A percentile compares a stretch with the other conserved stretches of the same genome.
Evolutionary conservation across 1,140 invertebrate genomes (phyloP).

Genomic region (Cotesia glomerata): DNA sequence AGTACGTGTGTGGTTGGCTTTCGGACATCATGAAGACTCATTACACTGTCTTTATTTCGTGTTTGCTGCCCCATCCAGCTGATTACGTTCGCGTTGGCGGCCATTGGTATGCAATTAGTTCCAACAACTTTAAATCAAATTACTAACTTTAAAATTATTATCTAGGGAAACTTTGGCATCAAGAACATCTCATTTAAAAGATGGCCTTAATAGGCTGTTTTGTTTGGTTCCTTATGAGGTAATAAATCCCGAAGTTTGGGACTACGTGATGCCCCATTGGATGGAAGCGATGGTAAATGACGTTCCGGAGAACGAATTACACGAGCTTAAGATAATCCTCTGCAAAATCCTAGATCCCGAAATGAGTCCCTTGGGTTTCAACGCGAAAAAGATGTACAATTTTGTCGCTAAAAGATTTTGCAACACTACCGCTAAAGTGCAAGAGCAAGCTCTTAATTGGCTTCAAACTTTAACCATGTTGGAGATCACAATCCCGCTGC

Average conservation of each 20-base stretch:
- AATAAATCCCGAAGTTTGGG: conserved; percentile 95
- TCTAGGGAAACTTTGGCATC: conserved; percentile 85
- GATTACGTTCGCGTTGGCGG: conserved; percentile 92
- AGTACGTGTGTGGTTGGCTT: conserved; percentile 93
- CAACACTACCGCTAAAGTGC: conserved; percentile 83
- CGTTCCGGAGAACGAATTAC: conserved; percentile 89
- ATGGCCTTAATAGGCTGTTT: conserved; percentile 89
- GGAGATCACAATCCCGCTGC: conserved; percentile 87
- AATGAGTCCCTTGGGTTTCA: conserved; percentile 93
- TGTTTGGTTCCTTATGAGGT: conserved; percentile 98
- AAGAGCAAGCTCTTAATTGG: conserved; percentile 94
- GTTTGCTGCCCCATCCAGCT: conserved; percentile 83
- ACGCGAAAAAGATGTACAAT: conserved; percentile 92
- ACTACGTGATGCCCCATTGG: conserved; percentile 98
- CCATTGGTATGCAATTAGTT: conserved; percentile 75
- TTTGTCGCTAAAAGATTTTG: conserved; percentile 90
- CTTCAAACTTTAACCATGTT: conserved; percentile 89
- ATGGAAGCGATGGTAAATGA: conserved; percentile 96
- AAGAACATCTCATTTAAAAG: conserved; percentile 91
- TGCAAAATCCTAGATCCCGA: conserved; percentile 96
- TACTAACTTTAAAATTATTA: conserved; percentile 17
- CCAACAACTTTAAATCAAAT: not conserved
- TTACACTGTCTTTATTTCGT: conserved; percentile 87
- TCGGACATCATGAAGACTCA: conserved; percentile 83
- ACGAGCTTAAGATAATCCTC: conserved; percentile 90